Evolutionary conservation across 2,888 invertebrate species (phyloP).

Genomic region (Hypselothyrea guttata): DNA sequence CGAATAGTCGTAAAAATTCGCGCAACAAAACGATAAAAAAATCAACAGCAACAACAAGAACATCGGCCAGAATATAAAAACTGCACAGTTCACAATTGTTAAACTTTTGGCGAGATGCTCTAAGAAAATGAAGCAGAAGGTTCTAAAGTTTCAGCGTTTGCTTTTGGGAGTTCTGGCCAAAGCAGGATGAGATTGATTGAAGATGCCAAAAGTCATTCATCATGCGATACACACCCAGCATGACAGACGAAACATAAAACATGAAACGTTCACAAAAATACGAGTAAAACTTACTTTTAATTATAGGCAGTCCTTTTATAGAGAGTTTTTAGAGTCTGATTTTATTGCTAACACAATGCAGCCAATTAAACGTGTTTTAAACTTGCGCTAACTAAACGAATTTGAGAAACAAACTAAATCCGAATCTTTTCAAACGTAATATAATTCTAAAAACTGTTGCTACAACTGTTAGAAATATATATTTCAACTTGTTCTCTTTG

Average conservation of each 20-base stretch:
- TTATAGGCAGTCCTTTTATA: not conserved
- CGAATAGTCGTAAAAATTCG: slow-evolving; percentile 68
- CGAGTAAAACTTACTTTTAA: not conserved
- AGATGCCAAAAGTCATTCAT: slow-evolving; percentile 62
- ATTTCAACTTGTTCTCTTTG: too few relatives aligned
- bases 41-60: slow-evolving; percentile 3
- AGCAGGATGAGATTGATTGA: slow-evolving; percentile 55
- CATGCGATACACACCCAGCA: slow-evolving; percentile 48
- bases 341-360: too few relatives aligned
- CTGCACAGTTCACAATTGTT: slow-evolving; percentile 47
- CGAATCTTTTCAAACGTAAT: too few relatives aligned
- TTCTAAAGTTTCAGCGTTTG: slow-evolving; percentile 22
- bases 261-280: not conserved
- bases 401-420: too few relatives aligned
- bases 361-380: too few relatives aligned
- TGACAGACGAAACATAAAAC: slow-evolving; percentile 31
- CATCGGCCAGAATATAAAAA: slow-evolving; percentile 11
- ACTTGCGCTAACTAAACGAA: slow-evolving; percentile 9
- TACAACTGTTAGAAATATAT: too few relatives aligned
- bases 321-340: too few relatives aligned
- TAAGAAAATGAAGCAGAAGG: slow-evolving; percentile 16
- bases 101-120: slow-evolving; percentile 41
- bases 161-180: slow-evolving; percentile 19
- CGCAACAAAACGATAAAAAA: slow-evolving; percentile 43
- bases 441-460: too few relatives aligned